Percentiles rank a stretch among this genome's conserved stretches.
These are phyloP conservation scores for Mesorhabditis belari DNA, from an alignment of 2,888 invertebrate species.

Conservation along the genomic window DNA sequence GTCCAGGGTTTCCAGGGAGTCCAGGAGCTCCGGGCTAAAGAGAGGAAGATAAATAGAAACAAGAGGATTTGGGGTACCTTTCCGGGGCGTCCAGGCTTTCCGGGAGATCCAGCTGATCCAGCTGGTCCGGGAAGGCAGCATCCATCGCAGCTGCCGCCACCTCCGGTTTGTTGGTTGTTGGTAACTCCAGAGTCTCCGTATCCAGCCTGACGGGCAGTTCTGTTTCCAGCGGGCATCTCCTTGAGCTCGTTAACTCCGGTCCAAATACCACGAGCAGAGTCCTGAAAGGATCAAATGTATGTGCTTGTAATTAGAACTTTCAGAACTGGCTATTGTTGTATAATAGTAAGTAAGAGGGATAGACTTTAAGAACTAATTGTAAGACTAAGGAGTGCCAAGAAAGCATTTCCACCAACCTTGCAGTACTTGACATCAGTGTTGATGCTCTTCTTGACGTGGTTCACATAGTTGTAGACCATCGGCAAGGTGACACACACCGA, in stretches of 20 bases:
- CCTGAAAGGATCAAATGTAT: no score
- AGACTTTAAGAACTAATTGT: no score
- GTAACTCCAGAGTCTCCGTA: slow-evolving; percentile 3
- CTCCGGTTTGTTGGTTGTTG: neutral
- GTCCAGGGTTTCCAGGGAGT: slow-evolving; percentile 20
- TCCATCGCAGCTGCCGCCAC: neutral
- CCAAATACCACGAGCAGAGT: slow-evolving; percentile 23
- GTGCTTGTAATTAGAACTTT: no score
- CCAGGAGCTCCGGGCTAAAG: slow-evolving; percentile 20
- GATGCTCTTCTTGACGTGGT: neutral
- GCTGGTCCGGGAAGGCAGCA: neutral
- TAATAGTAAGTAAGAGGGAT: no score
- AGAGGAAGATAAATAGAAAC: neutral
- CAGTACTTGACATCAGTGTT: neutral
- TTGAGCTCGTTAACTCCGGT: slow-evolving; percentile 19
- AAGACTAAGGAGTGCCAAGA: no score
- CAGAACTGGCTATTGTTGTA: no score
- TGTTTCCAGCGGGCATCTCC: slow-evolving; percentile 4
- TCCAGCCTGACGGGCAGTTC: slow-evolving; percentile 16
- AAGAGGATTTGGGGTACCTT: neutral
- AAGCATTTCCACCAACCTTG: no score
- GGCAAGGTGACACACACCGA: neutral
- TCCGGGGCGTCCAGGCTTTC: neutral
- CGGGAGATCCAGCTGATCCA: neutral
- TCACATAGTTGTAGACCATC: neutral